phyloP scores from a whole-genome alignment of 2,797 vertebrate species.

The Catamblyrhynchus diadema region DNA sequence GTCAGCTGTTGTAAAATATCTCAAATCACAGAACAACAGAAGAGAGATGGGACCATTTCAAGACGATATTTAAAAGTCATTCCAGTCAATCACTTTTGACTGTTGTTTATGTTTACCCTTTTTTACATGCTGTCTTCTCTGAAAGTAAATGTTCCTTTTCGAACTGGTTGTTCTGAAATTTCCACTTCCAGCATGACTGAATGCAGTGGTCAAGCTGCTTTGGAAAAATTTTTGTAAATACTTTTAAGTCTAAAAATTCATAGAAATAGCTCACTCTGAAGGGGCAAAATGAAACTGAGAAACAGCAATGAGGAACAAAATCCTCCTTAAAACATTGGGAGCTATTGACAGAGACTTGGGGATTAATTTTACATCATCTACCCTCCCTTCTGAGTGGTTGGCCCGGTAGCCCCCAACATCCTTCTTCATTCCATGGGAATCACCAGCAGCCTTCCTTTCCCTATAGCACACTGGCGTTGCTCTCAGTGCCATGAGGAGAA shows the following conservation, averaged over 20 bases:
- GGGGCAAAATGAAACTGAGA: fast-evolving
- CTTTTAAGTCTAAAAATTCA: not conserved
- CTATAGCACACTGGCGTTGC: not conserved
- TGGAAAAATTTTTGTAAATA: not conserved
- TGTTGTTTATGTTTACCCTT: not conserved
- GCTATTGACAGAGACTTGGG: not conserved
- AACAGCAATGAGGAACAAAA: not conserved
- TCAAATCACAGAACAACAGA: not conserved
- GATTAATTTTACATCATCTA: not conserved
- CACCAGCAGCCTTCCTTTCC: not conserved
- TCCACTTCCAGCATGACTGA: not conserved
- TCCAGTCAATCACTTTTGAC: not conserved
- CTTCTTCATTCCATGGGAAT: not conserved
- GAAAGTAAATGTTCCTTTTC: not conserved
- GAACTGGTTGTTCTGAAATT: not conserved
- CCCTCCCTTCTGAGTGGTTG: not conserved
- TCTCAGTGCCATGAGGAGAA: not conserved
- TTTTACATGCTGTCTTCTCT: not conserved
- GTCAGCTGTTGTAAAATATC: not conserved
- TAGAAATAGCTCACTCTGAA: not conserved
- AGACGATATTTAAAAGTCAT: not conserved
- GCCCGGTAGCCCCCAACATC: not conserved
- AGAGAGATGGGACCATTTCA: not conserved
- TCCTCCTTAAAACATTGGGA: not conserved
- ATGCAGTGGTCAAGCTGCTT: not conserved